Evolutionary conservation across 2,113 vertebrate genomes (phyloP).

Genomic region (Uropsilus gracilis): DNA sequence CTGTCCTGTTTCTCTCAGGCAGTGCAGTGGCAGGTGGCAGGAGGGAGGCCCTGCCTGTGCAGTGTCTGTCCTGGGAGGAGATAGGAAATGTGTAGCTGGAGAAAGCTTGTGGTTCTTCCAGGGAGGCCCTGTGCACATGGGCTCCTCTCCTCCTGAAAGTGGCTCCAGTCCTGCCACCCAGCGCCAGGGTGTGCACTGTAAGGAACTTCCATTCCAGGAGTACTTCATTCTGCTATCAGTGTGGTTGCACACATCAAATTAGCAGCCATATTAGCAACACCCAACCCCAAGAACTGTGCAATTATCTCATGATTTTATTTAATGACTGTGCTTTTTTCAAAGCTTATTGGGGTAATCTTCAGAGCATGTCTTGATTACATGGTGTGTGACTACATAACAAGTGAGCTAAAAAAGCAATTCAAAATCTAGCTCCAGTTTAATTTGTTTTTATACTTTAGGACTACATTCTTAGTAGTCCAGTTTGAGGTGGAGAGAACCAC

Average conservation of each 20-base stretch:
- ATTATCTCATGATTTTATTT: conserved; percentile 79
- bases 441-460: conserved; percentile 75
- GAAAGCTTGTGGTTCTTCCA: background rate
- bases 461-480: conserved; percentile 66
- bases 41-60: background rate
- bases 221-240: background rate
- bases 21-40: background rate
- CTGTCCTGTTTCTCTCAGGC: background rate
- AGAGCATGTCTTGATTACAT: conserved; percentile 78
- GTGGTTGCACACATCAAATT: conserved; percentile 51
- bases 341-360: conserved; percentile 77
- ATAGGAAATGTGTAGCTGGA: background rate
- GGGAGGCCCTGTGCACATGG: background rate
- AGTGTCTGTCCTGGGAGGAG: background rate
- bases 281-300: conserved; percentile 57
- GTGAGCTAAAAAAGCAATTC: conserved; percentile 65
- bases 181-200: background rate
- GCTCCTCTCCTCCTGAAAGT: background rate
- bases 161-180: background rate
- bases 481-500: background rate
- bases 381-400: conserved; percentile 62
- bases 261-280: conserved; percentile 62
- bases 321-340: conserved; percentile 77
- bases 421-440: conserved; percentile 76
- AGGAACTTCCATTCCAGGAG: background rate